Evolutionary conservation across 2,888 invertebrate species (phyloP).

Genomic region (Maniola hyperantus): DNA sequence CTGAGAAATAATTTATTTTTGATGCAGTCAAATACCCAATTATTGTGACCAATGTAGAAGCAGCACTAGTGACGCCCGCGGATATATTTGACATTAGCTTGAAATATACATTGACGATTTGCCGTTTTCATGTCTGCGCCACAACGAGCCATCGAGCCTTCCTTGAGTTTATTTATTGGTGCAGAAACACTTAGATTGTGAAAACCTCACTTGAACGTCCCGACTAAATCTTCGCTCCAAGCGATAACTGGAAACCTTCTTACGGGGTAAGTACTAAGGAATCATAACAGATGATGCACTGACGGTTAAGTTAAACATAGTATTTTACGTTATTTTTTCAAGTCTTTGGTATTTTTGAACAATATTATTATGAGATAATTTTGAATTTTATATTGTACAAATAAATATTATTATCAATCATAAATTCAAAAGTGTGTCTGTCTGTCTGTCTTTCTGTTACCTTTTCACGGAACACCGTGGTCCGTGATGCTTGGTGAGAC

Average conservation of each 20-base stretch:
- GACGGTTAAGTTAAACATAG: constrained; percentile 36
- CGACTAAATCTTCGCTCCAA: constrained; percentile 41
- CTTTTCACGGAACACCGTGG: too few species aligned
- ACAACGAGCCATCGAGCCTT: constrained; percentile 51
- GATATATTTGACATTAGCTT: constrained; percentile 70
- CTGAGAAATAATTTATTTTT: too few species aligned
- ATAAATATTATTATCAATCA: too few species aligned
- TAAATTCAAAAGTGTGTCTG: background rate
- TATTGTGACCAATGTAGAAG: constrained; percentile 51
- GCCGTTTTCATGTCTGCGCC: constrained; percentile 57
- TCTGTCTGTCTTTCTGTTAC: too few species aligned
- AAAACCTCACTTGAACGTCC: constrained; percentile 41
- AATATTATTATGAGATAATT: background rate
- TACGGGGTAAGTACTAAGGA: constrained; percentile 24
- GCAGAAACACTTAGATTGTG: constrained; percentile 47
- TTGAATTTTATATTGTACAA: too few species aligned
- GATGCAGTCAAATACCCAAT: too few species aligned
- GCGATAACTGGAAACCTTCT: constrained; percentile 40
- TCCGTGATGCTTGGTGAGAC: too few species aligned
- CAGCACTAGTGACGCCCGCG: constrained; percentile 55
- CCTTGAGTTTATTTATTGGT: constrained; percentile 52
- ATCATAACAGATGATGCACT: constrained; percentile 33
- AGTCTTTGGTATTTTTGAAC: background rate
- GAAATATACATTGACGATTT: constrained; percentile 75
- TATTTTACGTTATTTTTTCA: background rate